Base-by-base conservation (phyloP, 2,113 vertebrate species). In the Chroicocephalus ridibundus region DNA sequence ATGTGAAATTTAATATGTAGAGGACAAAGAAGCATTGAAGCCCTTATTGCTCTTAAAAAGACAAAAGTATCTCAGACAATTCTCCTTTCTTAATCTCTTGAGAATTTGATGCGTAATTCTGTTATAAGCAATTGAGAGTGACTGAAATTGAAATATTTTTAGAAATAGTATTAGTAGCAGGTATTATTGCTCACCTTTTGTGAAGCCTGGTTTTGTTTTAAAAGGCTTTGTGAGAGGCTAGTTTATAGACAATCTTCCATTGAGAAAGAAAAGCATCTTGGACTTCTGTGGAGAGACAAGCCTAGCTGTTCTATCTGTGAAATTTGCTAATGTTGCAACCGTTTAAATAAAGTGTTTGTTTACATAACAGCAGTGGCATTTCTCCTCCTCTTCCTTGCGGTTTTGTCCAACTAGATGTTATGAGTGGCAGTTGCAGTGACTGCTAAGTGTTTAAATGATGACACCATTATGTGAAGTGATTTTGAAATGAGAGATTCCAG, bases 401-500 rank as follows among this genome's bases (percentile, higher is more conserved):
- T 98, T 98, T 96, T 98, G 98, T 98, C 98, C 96, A 92, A 92
- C 93, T 91, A 65, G 93, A 94, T 96, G 98, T 95, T 95, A 85
- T 98, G 98, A 98, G 98, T 98, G 98, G 98, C 98, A 98, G 98
- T 97, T 96, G 97, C 98, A 81, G 97, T 96, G 98, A 97, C 98
- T 98, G 98, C 97, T 99, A 99, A 99, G 98, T 99, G 98, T 99
- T 99, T 99, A 99, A 99, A 99, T 99, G 99, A 99, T 99, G 99
- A 99, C 98, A 99, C 99, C 98, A 99, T 99, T 99, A 99, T 98
- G 98, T 98, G 98, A 99, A 99, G 98, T 97, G 98, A 99, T 99
- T 99, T 98, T 98, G 98, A 99, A 99, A 99, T 98, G 98, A 99
- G 99, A 99, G 98, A 98, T 98, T 99, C 99, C 98, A 99, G 98